Conservation (phyloP, 2,888 invertebrate genomes). For the Oligia strigilis region DNA sequence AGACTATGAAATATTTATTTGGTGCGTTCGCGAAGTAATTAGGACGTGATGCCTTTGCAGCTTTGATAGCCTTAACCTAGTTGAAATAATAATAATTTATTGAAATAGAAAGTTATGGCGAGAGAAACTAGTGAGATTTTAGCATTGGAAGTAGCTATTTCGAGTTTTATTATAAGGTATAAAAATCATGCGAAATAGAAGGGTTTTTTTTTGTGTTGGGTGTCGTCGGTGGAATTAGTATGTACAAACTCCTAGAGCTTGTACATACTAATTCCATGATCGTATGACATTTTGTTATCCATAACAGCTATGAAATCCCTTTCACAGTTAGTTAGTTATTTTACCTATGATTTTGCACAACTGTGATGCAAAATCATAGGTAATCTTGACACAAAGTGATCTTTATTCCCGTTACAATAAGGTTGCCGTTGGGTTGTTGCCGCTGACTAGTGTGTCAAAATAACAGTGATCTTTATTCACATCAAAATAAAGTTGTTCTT, state of each 20-base stretch:
- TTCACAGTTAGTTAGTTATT: too few relatives aligned
- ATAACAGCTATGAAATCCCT: not conserved
- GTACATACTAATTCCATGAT: not conserved
- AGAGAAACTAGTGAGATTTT: constrained; percentile 4
- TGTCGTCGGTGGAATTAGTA: too few relatives aligned
- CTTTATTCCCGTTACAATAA: too few relatives aligned
- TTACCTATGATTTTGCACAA: too few relatives aligned
- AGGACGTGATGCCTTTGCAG: constrained; percentile 7
- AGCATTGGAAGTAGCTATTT: not conserved
- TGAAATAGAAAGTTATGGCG: constrained; percentile 1
- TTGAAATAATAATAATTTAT: constrained; percentile 18
- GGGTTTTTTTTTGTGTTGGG: not conserved
- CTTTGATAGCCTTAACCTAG: constrained; percentile 3
- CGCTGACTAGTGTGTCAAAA: not conserved
- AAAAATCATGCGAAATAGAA: not conserved
- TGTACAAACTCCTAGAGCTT: not conserved
- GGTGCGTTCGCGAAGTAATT: constrained; percentile 31
- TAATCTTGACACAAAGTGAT: too few relatives aligned
- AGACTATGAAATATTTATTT: constrained; percentile 57
- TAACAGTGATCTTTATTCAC: too few relatives aligned
- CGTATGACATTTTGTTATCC: not conserved
- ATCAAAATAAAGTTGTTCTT: too few relatives aligned
- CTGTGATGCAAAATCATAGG: too few relatives aligned
- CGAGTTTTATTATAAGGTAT: not conserved
- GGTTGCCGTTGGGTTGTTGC: too few relatives aligned